Percentiles rank a stretch among this genome's conserved stretches.
phyloP scores from a whole-genome alignment of 2,113 vertebrate genomes.

The Vidua chalybeata region DNA sequence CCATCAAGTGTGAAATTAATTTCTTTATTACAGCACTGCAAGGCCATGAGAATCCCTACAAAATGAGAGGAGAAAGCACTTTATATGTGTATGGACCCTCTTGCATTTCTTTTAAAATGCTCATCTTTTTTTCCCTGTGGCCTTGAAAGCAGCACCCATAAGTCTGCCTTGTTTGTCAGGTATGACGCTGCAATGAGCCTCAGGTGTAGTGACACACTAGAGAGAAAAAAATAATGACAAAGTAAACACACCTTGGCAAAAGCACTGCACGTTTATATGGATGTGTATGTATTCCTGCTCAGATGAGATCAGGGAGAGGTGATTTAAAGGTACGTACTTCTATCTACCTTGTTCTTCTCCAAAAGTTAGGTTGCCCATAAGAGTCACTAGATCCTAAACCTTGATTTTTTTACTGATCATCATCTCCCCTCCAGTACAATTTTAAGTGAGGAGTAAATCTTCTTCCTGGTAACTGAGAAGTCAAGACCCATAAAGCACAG shows the following conservation, averaged over 20 bases:
- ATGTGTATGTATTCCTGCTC: neutral
- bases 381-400: neutral
- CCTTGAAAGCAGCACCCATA: fast-evolving
- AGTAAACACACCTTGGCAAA: neutral
- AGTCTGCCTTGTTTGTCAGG: neutral
- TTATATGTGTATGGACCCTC: neutral
- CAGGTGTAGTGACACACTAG: too few relatives aligned
- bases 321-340: neutral
- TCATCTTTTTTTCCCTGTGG: neutral
- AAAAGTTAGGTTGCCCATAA: neutral
- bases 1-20: neutral
- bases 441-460: neutral
- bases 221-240: neutral
- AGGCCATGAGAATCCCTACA: neutral
- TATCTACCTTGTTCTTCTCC: neutral
- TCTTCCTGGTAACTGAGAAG: neutral
- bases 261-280: neutral
- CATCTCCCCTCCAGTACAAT: neutral
- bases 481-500: neutral
- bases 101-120: fast-evolving
- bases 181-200: neutral
- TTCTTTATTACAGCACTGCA: neutral
- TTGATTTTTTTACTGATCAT: neutral
- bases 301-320: neutral
- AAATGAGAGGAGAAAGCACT: neutral